These are phyloP conservation scores for Nanorana parkeri DNA, from an alignment of 2,113 vertebrate species.

Conservation along the genomic window DNA sequence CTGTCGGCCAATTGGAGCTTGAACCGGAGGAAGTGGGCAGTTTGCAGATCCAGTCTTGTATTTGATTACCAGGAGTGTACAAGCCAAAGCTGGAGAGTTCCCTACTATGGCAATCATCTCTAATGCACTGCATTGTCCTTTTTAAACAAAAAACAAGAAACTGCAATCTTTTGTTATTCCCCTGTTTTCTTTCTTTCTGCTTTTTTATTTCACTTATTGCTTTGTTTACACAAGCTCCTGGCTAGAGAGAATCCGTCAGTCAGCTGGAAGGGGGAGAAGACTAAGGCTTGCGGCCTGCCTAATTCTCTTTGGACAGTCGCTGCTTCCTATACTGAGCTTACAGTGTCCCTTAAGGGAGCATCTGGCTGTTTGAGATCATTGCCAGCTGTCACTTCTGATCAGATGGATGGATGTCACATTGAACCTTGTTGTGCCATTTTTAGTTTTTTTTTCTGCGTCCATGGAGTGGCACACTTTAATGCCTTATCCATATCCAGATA, in stretches of 20 bases:
- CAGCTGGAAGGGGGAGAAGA: conserved; percentile 33
- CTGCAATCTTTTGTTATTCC: neutral
- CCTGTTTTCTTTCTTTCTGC: neutral
- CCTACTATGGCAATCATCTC: no score
- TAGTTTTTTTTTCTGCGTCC: no score
- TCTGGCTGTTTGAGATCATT: conserved; percentile 35
- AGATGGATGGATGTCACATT: neutral
- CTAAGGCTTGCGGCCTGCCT: conserved; percentile 5
- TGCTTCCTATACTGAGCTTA: conserved; percentile 25
- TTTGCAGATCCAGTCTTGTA: no score
- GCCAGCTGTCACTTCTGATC: conserved; percentile 46
- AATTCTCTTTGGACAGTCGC: neutral
- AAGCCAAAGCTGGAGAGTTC: no score
- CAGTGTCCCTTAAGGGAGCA: conserved; percentile 29
- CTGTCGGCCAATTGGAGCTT: no score
- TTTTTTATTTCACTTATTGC: neutral
- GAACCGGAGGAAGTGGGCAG: no score
- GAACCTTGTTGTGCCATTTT: conserved; percentile 10
- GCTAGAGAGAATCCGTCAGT: conserved; percentile 34
- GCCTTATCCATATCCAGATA: neutral
- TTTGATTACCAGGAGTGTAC: no score
- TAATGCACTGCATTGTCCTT: no score
- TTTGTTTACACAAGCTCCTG: neutral
- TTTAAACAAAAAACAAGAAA: no score
- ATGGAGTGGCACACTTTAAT: no score